Evolutionary conservation across 2,113 vertebrate genomes (phyloP), one percentile per base, ranked within the genome.

Genomic region (Girardinichthys multiradiatus): DNA sequence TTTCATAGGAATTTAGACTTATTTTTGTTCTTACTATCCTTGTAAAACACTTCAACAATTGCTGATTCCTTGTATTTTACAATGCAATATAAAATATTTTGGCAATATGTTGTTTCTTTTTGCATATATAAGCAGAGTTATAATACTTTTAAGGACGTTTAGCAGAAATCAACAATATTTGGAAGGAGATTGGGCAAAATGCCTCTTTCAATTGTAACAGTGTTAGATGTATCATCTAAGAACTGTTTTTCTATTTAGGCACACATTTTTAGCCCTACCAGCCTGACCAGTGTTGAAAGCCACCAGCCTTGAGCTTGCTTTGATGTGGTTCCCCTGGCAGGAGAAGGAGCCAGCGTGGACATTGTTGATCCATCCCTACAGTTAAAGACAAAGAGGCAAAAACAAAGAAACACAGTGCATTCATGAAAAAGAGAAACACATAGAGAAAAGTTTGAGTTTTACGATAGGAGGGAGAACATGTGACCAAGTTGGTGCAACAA

Each of bases 291-390:
- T 88, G 21, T 73, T 97, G 89, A 97, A 99, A 0, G 94, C 95
- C 0, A 98, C 92, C 73, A 96, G 92, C 74, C 63, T 86, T 86
- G 95, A 89, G 90, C 94, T 97, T 12, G 96, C 94, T 89, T 95
- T 97, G 87, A 98, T 96, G 0, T 95, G 95, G 90, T 91, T 96
- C 37, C 96, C 96, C 57, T 89, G 94, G 65, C 94, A 95, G 0
- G 90, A 3, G 15, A 90, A 6, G 0, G 94, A 93, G 64, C 93
- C 94, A 0, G 92, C 94, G 69, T 91, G 94, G 45, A 99, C 84
- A 33, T 93, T 93, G 74, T 82, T 84, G 37, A 98, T 96, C 97
- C 98, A 99, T 74, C 88, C 95, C 98, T 99, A 85, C 4, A 67
- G 86, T 31, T 26, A 81, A 70, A 72, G 0, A 30, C 4, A 81